Base-by-base conservation (phyloP, 2,113 vertebrate genomes). In the Chloropsis hardwickii region DNA sequence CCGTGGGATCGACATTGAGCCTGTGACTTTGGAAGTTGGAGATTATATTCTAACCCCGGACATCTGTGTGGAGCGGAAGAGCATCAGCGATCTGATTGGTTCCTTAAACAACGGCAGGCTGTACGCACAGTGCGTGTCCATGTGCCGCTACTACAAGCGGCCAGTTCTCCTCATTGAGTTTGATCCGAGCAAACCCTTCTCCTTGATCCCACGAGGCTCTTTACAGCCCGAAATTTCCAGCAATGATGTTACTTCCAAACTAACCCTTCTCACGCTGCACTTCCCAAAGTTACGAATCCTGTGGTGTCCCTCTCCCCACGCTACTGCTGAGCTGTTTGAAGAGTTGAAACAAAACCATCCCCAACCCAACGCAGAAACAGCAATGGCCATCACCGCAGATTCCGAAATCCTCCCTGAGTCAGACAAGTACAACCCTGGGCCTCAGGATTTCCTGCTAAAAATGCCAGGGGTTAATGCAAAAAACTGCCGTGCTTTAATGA, bases 41-140 rank as follows among this genome's bases (percentile, higher is more conserved):
- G 99, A 99, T 96, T 99, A 99, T 85, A 99, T 99, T 80, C 98
- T 99, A 44, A 99, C 98, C 2, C 98, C 99, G 1, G 99, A 99
- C 29, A 98, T 98, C 35, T 99, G 99, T 1, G 98, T 99, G 27
- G 99, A 99, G 94, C 98, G 99, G 64, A 99, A 99, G 82, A 99
- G 99, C 16, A 95, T 99, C 95, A 99, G 99, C 0, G 99, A 99
- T 27, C 97, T 99, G 93, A 99, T 99, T 0, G 99, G 99, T 15
- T 99, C 99, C 1, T 48, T 99, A 8, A 99, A 98, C 92, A 99
- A 98, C 2, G 99, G 99, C 8, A 97, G 99, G 23, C 98, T 99
- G 12, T 99, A 99, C 42, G 76, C 98, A 6, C 99, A 99, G 92
- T 99, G 99, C 60, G 61, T 99, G 42, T 97, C 99, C 94, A 99